Conservation (phyloP, 2,888 invertebrate genomes). For the Hemithea aestivaria region DNA sequence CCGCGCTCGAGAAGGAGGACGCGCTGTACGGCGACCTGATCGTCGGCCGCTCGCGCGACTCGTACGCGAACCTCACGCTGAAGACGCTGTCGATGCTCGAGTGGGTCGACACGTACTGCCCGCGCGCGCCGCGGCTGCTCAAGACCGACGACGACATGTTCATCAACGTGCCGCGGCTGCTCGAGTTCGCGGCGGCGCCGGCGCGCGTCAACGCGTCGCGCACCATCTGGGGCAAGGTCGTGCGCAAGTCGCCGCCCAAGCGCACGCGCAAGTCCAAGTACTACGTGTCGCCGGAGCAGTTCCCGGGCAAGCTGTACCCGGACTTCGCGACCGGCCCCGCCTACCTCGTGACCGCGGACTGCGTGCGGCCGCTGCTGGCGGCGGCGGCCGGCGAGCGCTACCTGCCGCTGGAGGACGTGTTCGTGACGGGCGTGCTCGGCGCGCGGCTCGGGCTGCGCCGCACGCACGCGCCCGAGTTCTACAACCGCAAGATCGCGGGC, state of each 20-base stretch:
- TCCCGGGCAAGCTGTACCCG: constrained; percentile 86
- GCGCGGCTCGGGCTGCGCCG: constrained; percentile 84
- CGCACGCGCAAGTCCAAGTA: constrained; percentile 92
- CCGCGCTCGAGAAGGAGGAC: constrained; percentile 81
- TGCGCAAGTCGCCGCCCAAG: constrained; percentile 91
- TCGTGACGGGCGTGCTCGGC: constrained; percentile 93
- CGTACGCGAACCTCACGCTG: constrained; percentile 89
- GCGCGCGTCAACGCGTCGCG: constrained; percentile 81
- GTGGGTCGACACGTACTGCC: constrained; percentile 89
- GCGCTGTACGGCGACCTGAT: constrained; percentile 87
- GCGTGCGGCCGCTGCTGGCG: constrained; percentile 84
- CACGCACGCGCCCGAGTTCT: constrained; percentile 86
- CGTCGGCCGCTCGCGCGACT: constrained; percentile 84
- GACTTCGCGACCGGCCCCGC: constrained; percentile 97
- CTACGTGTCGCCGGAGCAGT: constrained; percentile 89
- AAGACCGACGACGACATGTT: constrained; percentile 96
- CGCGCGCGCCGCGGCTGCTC: constrained; percentile 85
- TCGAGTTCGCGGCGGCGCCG: constrained; percentile 80
- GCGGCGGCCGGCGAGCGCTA: constrained; percentile 83
- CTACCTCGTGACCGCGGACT: constrained; percentile 88
- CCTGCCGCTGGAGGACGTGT: constrained; percentile 94
- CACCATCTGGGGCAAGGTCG: constrained; percentile 89
- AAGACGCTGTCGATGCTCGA: constrained; percentile 91
- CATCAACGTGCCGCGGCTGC: constrained; percentile 87
- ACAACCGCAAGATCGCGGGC: constrained; percentile 87